Percentiles rank a stretch among this genome's conserved stretches.
Conservation (phyloP, 1,140 invertebrate genomes). For the Penaeus chinensis region DNA sequence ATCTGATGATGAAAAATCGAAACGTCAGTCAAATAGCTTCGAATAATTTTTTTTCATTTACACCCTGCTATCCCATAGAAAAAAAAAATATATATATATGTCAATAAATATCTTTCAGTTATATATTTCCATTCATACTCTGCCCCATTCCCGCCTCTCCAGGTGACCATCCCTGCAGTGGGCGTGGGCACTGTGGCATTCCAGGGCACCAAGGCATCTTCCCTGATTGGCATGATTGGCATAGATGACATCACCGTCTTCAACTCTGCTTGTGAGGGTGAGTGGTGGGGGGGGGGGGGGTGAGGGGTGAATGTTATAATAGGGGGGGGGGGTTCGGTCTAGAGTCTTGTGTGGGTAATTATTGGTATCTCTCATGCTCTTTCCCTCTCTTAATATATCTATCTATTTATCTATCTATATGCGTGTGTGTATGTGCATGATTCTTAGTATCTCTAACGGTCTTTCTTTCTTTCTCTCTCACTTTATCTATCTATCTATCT, state of each 20-base stretch:
- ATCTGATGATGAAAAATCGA: too few relatives aligned
- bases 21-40: too few relatives aligned
- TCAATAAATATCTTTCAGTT: neutral
- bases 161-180: neutral
- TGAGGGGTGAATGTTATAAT: too few relatives aligned
- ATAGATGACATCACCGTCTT: conserved; percentile 46
- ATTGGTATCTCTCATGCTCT: too few relatives aligned
- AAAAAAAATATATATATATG: too few relatives aligned
- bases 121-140: neutral
- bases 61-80: too few relatives aligned
- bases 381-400: too few relatives aligned
- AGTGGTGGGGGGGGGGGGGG: neutral
- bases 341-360: too few relatives aligned
- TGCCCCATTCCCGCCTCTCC: neutral
- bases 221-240: conserved; percentile 41
- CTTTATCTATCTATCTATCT: neutral
- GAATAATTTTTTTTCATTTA: too few relatives aligned
- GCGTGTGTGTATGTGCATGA: neutral
- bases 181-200: conserved; percentile 21
- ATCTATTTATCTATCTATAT: neutral
- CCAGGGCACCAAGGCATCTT: conserved; percentile 29
- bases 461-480: neutral
- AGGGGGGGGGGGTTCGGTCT: too few relatives aligned
- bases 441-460: neutral
- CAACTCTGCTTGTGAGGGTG: conserved; percentile 22